These are phyloP conservation scores for Probosciger aterrimus DNA, from an alignment of 2,113 vertebrate genomes.

Conservation along the genomic window DNA sequence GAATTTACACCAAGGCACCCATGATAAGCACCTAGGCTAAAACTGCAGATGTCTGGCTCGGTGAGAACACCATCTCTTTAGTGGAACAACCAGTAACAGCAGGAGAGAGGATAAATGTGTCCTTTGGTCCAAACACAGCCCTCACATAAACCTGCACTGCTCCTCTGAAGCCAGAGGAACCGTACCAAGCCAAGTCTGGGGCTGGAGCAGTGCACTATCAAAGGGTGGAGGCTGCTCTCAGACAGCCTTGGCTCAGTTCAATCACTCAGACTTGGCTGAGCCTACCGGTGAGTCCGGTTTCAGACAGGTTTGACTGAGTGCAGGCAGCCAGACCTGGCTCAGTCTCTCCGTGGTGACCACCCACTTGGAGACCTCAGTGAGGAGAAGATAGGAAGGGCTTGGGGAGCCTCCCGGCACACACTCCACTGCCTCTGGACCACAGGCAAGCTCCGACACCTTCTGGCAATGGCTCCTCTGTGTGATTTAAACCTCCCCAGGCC, in stretches of 20 bases:
- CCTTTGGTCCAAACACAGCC: neutral
- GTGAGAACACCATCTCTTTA: neutral
- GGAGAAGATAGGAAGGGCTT: neutral
- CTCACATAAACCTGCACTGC: neutral
- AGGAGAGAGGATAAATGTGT: neutral
- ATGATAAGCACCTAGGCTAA: neutral
- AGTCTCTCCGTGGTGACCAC: neutral
- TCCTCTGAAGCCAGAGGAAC: neutral
- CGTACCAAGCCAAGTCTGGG: accelerated
- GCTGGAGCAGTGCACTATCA: accelerated
- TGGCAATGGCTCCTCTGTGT: neutral
- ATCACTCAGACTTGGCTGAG: neutral
- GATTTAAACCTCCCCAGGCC: neutral
- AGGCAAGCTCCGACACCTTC: neutral
- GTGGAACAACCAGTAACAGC: neutral
- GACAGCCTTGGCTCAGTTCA: neutral
- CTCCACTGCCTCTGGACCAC: neutral
- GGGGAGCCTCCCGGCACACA: neutral
- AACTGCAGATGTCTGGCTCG: neutral
- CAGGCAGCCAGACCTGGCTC: neutral
- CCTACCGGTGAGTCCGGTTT: neutral
- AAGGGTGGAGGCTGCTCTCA: neutral
- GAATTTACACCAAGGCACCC: neutral
- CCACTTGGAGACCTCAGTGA: neutral
- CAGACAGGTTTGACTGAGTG: conserved; percentile 1